Evolutionary conservation across 2,888 invertebrate genomes (phyloP).

Genomic region (Watsonalla cultraria): DNA sequence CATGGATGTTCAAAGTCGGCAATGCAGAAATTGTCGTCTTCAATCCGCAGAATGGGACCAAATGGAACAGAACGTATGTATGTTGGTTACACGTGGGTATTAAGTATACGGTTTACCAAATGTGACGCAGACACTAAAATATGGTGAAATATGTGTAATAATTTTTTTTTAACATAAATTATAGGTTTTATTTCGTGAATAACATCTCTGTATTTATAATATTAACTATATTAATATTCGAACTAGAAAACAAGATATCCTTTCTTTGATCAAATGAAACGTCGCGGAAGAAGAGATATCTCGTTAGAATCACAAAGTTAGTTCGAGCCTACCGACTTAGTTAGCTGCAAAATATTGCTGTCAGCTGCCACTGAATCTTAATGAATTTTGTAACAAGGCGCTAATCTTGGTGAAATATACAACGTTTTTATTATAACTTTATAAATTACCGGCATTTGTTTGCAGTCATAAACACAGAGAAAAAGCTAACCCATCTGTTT

Average conservation of each 20-base stretch:
- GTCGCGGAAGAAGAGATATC: slow-evolving; percentile 23
- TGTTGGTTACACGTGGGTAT: no score
- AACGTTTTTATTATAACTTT: slow-evolving; percentile 21
- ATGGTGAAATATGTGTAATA: no score
- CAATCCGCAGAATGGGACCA: no score
- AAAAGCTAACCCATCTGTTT: slow-evolving; percentile 12
- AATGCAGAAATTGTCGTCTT: no score
- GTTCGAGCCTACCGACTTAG: slow-evolving; percentile 30
- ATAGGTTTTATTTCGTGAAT: no score
- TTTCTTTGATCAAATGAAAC: slow-evolving; percentile 31
- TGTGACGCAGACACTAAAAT: no score
- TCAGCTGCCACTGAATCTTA: slow-evolving; percentile 32
- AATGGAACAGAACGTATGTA: no score
- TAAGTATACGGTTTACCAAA: no score
- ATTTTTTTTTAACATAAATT: no score
- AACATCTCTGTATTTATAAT: no score
- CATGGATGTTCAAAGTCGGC: no score
- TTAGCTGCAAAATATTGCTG: slow-evolving; percentile 28
- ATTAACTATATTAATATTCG: no score
- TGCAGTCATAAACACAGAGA: background rate
- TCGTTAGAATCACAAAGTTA: slow-evolving; percentile 36
- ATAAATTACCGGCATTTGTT: slow-evolving; percentile 7
- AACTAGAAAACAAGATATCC: slow-evolving; percentile 5
- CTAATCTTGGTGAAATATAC: slow-evolving; percentile 26
- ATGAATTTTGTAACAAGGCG: slow-evolving; percentile 27